Conservation (phyloP, 2,113 vertebrate genomes). For the Uria lomvia region DNA sequence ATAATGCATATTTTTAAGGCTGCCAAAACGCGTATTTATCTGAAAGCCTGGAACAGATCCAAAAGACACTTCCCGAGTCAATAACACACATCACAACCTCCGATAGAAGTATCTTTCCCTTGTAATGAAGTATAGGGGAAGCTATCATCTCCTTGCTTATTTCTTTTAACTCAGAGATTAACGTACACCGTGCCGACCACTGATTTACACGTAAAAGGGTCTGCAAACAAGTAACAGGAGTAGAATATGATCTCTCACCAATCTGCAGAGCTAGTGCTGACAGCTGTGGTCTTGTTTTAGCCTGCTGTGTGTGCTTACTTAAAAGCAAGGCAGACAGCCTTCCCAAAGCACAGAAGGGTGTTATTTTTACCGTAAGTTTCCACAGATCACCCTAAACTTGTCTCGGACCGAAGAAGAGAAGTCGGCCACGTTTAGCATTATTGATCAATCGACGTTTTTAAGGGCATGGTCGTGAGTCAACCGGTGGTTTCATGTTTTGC, state of each 20-base stretch:
- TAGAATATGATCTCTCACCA: neutral
- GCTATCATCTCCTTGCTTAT: neutral
- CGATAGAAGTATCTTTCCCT: neutral
- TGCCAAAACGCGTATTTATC: neutral
- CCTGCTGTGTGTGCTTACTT: neutral
- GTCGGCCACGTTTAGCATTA: neutral
- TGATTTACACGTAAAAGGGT: neutral
- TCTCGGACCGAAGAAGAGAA: neutral
- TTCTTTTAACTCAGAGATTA: neutral
- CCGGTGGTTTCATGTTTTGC: neutral
- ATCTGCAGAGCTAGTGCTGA: neutral
- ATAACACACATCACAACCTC: neutral
- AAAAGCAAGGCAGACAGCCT: conserved; percentile 28
- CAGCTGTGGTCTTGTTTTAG: neutral
- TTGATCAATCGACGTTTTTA: neutral
- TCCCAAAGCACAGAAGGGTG: neutral
- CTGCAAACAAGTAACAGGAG: neutral
- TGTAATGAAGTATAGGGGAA: neutral
- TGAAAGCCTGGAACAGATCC: neutral
- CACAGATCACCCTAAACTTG: neutral
- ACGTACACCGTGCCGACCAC: neutral
- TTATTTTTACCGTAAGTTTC: neutral
- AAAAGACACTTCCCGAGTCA: neutral
- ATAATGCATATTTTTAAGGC: conserved; percentile 4
- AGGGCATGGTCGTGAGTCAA: neutral